Percentiles rank a stretch among this genome's conserved stretches.
phyloP scores from a whole-genome alignment of 2,797 vertebrate genomes.

The Esox masquinongy region DNA sequence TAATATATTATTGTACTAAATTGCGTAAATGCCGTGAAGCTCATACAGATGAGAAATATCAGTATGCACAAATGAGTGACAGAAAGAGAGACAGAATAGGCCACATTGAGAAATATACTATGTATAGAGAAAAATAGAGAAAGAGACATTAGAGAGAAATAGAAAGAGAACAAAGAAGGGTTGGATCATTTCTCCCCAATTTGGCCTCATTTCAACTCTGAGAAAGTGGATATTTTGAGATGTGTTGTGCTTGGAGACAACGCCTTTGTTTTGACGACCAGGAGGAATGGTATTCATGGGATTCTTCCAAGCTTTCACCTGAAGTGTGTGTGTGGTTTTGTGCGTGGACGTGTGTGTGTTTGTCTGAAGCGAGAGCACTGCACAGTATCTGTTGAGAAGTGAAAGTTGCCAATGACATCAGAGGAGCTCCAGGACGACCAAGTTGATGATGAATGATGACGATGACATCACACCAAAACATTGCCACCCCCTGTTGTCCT shows the following conservation, averaged over 20 bases:
- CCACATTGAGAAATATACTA: not conserved
- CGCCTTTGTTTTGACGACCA: constrained; percentile 71
- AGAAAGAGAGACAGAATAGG: constrained; percentile 40
- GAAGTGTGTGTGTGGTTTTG: constrained; percentile 41
- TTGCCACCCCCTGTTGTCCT: constrained; percentile 48
- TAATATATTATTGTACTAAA: constrained; percentile 43
- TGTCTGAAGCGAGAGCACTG: constrained; percentile 14
- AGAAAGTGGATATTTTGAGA: constrained; percentile 70
- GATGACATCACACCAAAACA: constrained; percentile 52
- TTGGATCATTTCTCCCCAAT: constrained; percentile 59
- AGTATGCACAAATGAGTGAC: not conserved
- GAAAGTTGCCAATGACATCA: constrained; percentile 37
- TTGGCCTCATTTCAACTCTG: constrained; percentile 57
- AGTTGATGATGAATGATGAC: constrained; percentile 46
- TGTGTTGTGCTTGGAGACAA: constrained; percentile 73
- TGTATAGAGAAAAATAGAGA: not conserved
- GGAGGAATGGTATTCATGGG: constrained; percentile 56
- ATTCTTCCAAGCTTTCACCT: constrained; percentile 67
- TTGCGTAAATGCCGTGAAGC: constrained; percentile 35
- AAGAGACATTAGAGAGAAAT: not conserved
- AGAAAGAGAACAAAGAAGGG: constrained; percentile 34
- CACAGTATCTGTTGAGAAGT: constrained; percentile 15
- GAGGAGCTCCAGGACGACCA: constrained; percentile 25
- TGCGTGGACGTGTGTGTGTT: not conserved
- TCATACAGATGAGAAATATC: constrained; percentile 23